Base-by-base conservation (phyloP, 2,113 vertebrate genomes). In the Gracilinanus agilis region DNA sequence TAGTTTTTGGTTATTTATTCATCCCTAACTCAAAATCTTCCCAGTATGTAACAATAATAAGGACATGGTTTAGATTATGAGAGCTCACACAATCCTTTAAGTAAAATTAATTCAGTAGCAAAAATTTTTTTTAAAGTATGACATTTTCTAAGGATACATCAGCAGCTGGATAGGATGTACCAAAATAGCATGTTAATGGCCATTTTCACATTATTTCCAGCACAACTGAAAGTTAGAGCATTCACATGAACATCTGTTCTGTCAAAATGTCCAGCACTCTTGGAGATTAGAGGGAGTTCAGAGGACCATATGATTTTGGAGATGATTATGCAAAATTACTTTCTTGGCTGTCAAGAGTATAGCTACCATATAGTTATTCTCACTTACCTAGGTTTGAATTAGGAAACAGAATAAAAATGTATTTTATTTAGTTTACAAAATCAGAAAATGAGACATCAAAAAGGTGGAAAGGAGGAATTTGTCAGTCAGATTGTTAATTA, bases 51-150 rank as follows among this genome's bases (percentile, higher is more conserved):
- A 83, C 3, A 54, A 95, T 88, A 90, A 44, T 88, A n/a, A 92
- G 90, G 88, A 54, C 5, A 55, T 19, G 90, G 54, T 93, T 95
- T 88, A 44, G 0, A 92, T 88, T 92, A 0, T 29, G 92, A 54
- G 88, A 89, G 49, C 13, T 96, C 34, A 91, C 21, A 75, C 94
- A 90, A 95, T 83, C 1, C 40, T 56, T 93, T 53, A 16, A 91
- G 12, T 75, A 93, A 96, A 96, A 67, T 95, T 34, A 96, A 34
- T 9, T 88, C 6, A 34, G 4, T 44, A 91, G 10, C 75, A 93
- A 44, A 93, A 96, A 93, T 67, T 55, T 67, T 90, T 93, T 90
- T 92, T 88, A 95, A 44, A 92, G 90, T 61, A 44, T 56, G 12
- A 19, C 8, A 13, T 67, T 93, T 91, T 90, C 29, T 53, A 21